phyloP scores from a whole-genome alignment of 2,113 vertebrate species.

The Oxygymnocypris stewartii region DNA sequence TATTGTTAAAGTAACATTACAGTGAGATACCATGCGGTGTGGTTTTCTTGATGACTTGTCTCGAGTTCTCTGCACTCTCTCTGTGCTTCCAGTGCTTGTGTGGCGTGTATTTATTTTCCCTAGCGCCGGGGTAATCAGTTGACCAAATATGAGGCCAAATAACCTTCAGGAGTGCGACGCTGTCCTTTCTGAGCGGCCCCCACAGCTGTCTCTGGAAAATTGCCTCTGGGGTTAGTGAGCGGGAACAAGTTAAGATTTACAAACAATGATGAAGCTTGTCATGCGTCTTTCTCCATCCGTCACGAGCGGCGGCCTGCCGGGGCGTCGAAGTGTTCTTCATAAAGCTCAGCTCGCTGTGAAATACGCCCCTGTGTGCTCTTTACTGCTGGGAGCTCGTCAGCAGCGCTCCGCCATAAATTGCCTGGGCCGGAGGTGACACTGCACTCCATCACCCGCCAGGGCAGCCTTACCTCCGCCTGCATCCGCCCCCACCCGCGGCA shows the following conservation, averaged over 20 bases:
- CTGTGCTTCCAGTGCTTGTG: constrained; percentile 53
- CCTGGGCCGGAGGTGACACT: constrained; percentile 92
- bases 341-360: constrained; percentile 99
- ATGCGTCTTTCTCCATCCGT: constrained; percentile 99
- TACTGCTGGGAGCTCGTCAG: constrained; percentile 98
- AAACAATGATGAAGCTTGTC: constrained; percentile 99
- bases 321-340: constrained; percentile 99
- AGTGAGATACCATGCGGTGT: neutral
- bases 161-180: constrained; percentile 98
- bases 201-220: constrained; percentile 98
- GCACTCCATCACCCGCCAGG: constrained; percentile 91
- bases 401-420: constrained; percentile 97
- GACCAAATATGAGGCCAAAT: constrained; percentile 95
- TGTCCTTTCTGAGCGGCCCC: constrained; percentile 82
- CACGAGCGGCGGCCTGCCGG: constrained; percentile 89
- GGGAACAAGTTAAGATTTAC: constrained; percentile 99
- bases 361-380: constrained; percentile 98
- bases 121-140: constrained; percentile 75
- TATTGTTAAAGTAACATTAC: constrained; percentile 1
- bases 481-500: constrained; percentile 34
- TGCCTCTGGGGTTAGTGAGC: constrained; percentile 99
- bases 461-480: constrained; percentile 50
- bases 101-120: constrained; percentile 73
- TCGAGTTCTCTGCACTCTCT: constrained; percentile 11
- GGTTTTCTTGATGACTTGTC: constrained; percentile 33